These are phyloP conservation scores for Eumeta japonica DNA, from an alignment of 1,140 invertebrate genomes.

Conservation along the genomic window DNA sequence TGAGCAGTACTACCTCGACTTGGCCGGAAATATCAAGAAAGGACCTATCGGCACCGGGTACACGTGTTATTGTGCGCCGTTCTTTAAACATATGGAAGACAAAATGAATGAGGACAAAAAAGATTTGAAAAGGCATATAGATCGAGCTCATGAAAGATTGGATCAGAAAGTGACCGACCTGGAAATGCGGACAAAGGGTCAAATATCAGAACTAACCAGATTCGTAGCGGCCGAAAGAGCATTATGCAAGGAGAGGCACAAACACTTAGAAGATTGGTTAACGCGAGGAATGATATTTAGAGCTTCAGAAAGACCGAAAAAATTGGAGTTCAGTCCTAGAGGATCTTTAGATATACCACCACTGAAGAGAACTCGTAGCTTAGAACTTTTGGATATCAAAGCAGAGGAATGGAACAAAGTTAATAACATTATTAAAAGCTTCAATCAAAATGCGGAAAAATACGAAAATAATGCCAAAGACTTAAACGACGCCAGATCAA, in stretches of 20 bases:
- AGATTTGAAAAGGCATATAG: constrained; percentile 81
- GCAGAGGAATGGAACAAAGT: constrained; percentile 47
- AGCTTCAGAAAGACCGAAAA: constrained; percentile 59
- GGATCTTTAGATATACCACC: constrained; percentile 62
- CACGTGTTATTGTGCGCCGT: constrained; percentile 75
- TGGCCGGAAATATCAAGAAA: constrained; percentile 95
- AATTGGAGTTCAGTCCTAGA: constrained; percentile 57
- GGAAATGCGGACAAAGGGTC: constrained; percentile 74
- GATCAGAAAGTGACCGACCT: constrained; percentile 79
- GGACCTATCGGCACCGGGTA: constrained; percentile 88
- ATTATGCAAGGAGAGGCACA: constrained; percentile 64
- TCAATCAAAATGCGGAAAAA: constrained; percentile 36
- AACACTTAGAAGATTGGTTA: constrained; percentile 69
- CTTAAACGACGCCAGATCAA: constrained; percentile 39
- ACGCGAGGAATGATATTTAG: constrained; percentile 61
- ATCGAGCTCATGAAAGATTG: constrained; percentile 75
- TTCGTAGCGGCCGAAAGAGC: constrained; percentile 65
- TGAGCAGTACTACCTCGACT: constrained; percentile 91
- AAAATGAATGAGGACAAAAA: constrained; percentile 82
- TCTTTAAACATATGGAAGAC: constrained; percentile 84
- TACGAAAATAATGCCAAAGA: constrained; percentile 42
- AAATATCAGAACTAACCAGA: constrained; percentile 71
- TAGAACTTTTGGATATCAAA: constrained; percentile 61
- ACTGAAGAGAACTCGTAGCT: constrained; percentile 63
- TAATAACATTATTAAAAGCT: constrained; percentile 37